A percentile compares a stretch with the other conserved stretches of the same genome.
These are phyloP conservation scores for Ctena decussata DNA, from an alignment of 2,888 invertebrate genomes.

Conservation along the genomic window DNA sequence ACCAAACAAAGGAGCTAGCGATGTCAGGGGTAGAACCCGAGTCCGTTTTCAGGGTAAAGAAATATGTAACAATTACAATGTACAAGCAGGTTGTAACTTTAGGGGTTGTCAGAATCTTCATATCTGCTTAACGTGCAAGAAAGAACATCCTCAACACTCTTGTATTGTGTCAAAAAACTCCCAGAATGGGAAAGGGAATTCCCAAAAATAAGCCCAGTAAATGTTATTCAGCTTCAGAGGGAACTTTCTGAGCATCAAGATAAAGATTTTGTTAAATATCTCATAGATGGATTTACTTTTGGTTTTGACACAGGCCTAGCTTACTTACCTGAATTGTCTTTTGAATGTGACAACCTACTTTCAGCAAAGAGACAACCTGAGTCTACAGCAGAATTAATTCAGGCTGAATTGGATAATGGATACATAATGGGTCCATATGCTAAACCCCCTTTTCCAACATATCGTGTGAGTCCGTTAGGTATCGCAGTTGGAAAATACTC, in stretches of 20 bases:
- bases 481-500: slow-evolving; percentile 56
- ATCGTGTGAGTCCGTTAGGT: slow-evolving; percentile 52
- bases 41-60: too few relatives aligned
- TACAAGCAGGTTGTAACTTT: too few relatives aligned
- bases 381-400: slow-evolving; percentile 25
- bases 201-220: too few relatives aligned
- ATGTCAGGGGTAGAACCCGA: too few relatives aligned
- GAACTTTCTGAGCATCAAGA: neutral
- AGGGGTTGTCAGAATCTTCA: too few relatives aligned
- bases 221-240: too few relatives aligned
- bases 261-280: neutral
- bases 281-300: neutral
- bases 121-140: too few relatives aligned
- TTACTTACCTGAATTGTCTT: neutral
- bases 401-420: slow-evolving; percentile 45
- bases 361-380: slow-evolving; percentile 36
- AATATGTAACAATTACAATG: too few relatives aligned
- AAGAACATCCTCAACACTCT: too few relatives aligned
- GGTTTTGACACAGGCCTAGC: neutral
- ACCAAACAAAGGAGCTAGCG: too few relatives aligned
- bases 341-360: slow-evolving; percentile 26
- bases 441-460: slow-evolving; percentile 28
- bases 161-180: too few relatives aligned
- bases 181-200: too few relatives aligned
- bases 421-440: slow-evolving; percentile 53